Conservation (phyloP, 2,888 invertebrate species). For the Mycalesis mineus region DNA sequence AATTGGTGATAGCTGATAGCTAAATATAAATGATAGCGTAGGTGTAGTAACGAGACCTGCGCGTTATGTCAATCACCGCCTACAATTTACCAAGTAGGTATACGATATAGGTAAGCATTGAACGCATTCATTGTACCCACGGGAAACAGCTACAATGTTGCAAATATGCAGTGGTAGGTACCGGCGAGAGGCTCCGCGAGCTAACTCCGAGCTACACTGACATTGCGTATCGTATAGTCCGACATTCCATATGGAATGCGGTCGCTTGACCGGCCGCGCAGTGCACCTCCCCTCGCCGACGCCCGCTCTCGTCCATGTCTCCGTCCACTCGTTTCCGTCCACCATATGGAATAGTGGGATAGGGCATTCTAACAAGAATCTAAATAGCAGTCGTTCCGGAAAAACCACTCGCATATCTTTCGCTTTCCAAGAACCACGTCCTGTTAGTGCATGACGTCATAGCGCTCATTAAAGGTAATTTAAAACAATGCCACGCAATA, state of each 20-base stretch:
- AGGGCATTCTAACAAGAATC: conserved; percentile 63
- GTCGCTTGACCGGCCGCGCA: conserved; percentile 62
- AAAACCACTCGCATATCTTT: conserved; percentile 23
- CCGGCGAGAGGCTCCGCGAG: conserved; percentile 32
- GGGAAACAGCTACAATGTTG: conserved; percentile 32
- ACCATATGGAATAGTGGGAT: conserved; percentile 70
- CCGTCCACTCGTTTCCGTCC: conserved; percentile 64
- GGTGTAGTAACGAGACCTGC: conserved; percentile 40
- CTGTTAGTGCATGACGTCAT: conserved; percentile 47
- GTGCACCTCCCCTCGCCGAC: conserved; percentile 41
- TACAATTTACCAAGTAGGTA: conserved; percentile 31
- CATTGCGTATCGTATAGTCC: conserved; percentile 75
- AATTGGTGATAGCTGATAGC: conserved; percentile 20
- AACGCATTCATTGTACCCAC: conserved; percentile 24
- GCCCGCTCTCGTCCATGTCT: conserved; percentile 67
- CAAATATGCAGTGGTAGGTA: conserved; percentile 36
- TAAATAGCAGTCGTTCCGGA: conserved; percentile 33
- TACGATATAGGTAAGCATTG: conserved; percentile 20
- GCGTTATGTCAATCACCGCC: conserved; percentile 44
- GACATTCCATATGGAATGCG: conserved; percentile 76
- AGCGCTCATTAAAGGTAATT: conserved; percentile 19
- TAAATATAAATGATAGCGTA: conserved; percentile 21
- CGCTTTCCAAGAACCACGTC: conserved; percentile 29
- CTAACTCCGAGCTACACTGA: conserved; percentile 66
- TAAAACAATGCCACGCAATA: conserved; percentile 1